These are phyloP conservation scores for Labroides dimidiatus DNA, from an alignment of 2,797 vertebrate genomes.

Conservation along the genomic window DNA sequence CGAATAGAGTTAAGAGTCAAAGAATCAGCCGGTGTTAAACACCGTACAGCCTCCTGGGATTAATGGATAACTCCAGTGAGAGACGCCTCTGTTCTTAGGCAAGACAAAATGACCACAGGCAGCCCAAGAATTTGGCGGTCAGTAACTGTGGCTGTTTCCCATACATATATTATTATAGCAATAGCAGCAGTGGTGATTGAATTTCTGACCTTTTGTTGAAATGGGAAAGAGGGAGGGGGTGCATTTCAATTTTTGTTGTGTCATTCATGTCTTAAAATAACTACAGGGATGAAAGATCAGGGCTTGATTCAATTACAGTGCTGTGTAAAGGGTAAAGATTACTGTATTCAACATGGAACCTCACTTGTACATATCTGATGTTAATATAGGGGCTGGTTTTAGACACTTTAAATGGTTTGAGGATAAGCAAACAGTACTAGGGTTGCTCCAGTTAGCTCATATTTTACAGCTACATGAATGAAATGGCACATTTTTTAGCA, in stretches of 20 bases:
- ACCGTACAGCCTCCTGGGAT: conserved; percentile 64
- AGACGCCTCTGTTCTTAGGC: conserved; percentile 80
- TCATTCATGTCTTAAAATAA: conserved; percentile 85
- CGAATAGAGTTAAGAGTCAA: conserved; percentile 43
- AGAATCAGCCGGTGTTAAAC: conserved; percentile 56
- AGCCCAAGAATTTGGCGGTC: conserved; percentile 81
- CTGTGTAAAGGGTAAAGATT: conserved; percentile 81
- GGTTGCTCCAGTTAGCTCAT: conserved; percentile 29
- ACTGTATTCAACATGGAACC: conserved; percentile 77
- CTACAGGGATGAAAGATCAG: conserved; percentile 85
- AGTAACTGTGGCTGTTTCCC: conserved; percentile 82
- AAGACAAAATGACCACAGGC: conserved; percentile 84
- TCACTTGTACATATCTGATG: conserved; percentile 61
- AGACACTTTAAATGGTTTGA: conserved; percentile 51
- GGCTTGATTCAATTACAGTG: conserved; percentile 82
- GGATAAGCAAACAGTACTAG: conserved; percentile 35
- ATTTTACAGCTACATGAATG: conserved; percentile 16
- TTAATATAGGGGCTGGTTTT: conserved; percentile 58
- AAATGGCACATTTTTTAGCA: conserved; percentile 18
- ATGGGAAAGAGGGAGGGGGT: conserved; percentile 73
- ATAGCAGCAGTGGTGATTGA: conserved; percentile 85
- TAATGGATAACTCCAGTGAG: conserved; percentile 82
- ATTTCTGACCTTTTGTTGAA: conserved; percentile 89
- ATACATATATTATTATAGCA: conserved; percentile 87
- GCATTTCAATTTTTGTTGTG: conserved; percentile 87